These are phyloP conservation scores for Mercenaria mercenaria DNA, from an alignment of 1,140 invertebrate species.

Conservation along the genomic window DNA sequence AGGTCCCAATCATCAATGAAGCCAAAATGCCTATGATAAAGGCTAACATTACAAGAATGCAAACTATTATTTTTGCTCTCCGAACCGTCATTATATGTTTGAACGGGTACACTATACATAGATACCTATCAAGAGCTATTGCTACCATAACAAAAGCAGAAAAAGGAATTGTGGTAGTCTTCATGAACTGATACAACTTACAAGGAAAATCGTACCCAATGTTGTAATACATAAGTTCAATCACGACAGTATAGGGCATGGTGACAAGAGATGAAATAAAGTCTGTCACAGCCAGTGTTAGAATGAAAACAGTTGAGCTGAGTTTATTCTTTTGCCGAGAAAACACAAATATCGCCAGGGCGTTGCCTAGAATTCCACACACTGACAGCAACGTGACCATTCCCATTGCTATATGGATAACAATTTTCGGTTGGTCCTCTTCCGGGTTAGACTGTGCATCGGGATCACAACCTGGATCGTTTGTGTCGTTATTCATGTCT, in stretches of 20 bases:
- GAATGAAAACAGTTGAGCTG: constrained; percentile 82
- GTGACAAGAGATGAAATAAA: constrained; percentile 79
- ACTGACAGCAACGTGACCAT: constrained; percentile 76
- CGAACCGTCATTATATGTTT: constrained; percentile 78
- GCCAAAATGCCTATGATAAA: constrained; percentile 77
- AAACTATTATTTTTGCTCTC: constrained; percentile 79
- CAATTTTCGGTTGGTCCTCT: constrained; percentile 13
- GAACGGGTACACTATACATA: constrained; percentile 83
- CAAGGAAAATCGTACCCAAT: constrained; percentile 77
- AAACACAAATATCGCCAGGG: constrained; percentile 83
- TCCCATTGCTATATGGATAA: constrained; percentile 68
- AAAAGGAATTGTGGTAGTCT: constrained; percentile 81
- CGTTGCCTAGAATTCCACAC: constrained; percentile 81
- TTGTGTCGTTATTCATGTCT: constrained; percentile 30
- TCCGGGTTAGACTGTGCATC: background rate
- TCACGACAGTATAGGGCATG: constrained; percentile 79
- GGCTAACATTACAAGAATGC: constrained; percentile 76
- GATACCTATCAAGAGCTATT: constrained; percentile 83
- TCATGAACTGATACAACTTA: constrained; percentile 81
- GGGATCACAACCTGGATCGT: background rate
- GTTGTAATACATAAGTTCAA: constrained; percentile 74
- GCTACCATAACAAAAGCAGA: constrained; percentile 83
- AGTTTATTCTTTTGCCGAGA: constrained; percentile 79
- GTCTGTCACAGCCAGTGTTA: constrained; percentile 81
- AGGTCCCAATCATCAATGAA: constrained; percentile 68